Evolutionary conservation across 2,797 vertebrate species (phyloP), one percentile per base, ranked within the genome.

Genomic region (Prionace glauca): DNA sequence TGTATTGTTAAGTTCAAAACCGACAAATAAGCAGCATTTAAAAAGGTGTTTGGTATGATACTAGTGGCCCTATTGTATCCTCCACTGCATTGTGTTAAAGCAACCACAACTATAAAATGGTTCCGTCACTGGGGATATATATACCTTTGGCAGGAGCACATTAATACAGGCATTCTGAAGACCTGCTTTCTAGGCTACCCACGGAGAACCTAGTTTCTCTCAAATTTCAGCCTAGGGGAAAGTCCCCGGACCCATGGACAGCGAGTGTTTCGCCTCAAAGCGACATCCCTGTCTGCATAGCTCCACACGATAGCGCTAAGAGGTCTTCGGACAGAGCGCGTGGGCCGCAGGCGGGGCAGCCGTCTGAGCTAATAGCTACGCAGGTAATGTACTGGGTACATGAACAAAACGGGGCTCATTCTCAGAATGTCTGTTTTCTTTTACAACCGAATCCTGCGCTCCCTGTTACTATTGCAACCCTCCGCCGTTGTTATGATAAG

Each of bases 231-330:
- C 97, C 97, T 97, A 96, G 97, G 97, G 97, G 97, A 97, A 97
- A 97, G 97, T 97, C 97, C 96, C 97, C 96, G 97, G 97, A 97
- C 96, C 60, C 71, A 32, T 22, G 95, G 96, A 95, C 96, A 97
- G 97, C 96, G 20, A 97, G 96, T 97, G 95, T 96, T 96, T 90
- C 95, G 96, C 81, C 14, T 1, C 5, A 3, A 79, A 4, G 71
- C 93, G 93, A 45, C 95, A 91, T 94, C n/a, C 32, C 10, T 88
- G 96, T 20, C 95, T 95, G 95, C 4, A 12, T 2, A 29, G 0
- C 36, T 50, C 45, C 45, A 50, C 45, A 50, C 2, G 45, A 50
- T 50, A 24, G 91, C 77, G 97, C 97, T 24, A 95, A 97, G 97
- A 97, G 71, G 97, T 96, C 96, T 1, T 0, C 45, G 94, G 96